A percentile compares a stretch with the other conserved stretches of the same genome.
These are phyloP conservation scores for Sebastes aleutianus DNA, from an alignment of 2,797 vertebrate genomes.

Conservation along the genomic window DNA sequence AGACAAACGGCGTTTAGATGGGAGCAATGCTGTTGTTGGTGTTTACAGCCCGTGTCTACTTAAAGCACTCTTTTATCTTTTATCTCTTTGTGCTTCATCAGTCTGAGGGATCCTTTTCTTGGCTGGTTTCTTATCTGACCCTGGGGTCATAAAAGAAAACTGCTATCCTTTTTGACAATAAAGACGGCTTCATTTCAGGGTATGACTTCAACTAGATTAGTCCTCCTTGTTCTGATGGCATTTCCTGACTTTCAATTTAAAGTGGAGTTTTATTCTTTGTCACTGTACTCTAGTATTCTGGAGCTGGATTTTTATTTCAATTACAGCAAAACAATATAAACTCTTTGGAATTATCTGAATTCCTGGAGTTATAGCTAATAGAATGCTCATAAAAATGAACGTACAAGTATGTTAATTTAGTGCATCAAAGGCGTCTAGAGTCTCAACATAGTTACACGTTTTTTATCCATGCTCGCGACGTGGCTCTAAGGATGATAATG, in stretches of 20 bases:
- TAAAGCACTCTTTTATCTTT: neutral
- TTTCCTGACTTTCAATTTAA: neutral
- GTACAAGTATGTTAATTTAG: neutral
- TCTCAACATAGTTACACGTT: no score
- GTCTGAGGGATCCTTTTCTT: neutral
- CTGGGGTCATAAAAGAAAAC: slow-evolving; percentile 29
- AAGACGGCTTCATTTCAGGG: slow-evolving; percentile 10
- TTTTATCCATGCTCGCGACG: no score
- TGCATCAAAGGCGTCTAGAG: neutral
- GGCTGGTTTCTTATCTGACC: slow-evolving; percentile 29
- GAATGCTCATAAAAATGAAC: neutral
- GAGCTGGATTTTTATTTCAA: neutral
- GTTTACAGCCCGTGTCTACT: slow-evolving; percentile 39
- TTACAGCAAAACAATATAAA: neutral
- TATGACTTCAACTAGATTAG: neutral
- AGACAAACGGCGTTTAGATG: slow-evolving; percentile 17
- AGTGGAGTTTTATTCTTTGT: neutral
- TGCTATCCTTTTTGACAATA: slow-evolving; percentile 4
- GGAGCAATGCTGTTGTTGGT: slow-evolving; percentile 18
- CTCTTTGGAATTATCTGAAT: neutral
- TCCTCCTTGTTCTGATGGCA: neutral
- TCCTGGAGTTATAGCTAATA: neutral
- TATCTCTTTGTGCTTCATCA: slow-evolving; percentile 39
- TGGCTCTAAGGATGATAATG: no score
- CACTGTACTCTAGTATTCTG: neutral